These are phyloP conservation scores for Heteromurus nitidus DNA, from an alignment of 2,888 invertebrate species.

Conservation along the genomic window DNA sequence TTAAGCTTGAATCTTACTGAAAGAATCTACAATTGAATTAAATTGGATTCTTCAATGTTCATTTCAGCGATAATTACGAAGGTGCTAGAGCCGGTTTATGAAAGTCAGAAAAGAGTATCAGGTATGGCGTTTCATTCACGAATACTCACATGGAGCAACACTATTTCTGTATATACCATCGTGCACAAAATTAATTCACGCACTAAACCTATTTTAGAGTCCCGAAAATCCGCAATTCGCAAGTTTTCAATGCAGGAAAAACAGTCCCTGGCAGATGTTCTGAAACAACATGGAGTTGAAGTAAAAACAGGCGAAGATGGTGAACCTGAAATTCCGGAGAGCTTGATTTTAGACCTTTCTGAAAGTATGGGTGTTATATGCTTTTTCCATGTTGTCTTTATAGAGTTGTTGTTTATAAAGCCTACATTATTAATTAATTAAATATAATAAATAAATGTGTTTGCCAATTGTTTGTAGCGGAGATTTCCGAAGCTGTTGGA, in stretches of 20 bases:
- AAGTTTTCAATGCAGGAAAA: slow-evolving; percentile 1
- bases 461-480: too few species aligned
- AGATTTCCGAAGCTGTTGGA: slow-evolving; percentile 8
- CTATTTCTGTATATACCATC: too few species aligned
- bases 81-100: slow-evolving; percentile 20
- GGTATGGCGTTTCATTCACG: too few species aligned
- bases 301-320: slow-evolving; percentile 10
- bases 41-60: not conserved
- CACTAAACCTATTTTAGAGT: not conserved
- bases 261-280: not conserved
- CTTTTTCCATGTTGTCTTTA: too few species aligned
- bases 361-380: too few species aligned
- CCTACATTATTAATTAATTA: too few species aligned
- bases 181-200: too few species aligned
- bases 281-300: slow-evolving; percentile 1
- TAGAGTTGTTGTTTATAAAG: too few species aligned
- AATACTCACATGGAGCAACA: too few species aligned
- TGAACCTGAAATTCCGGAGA: slow-evolving; percentile 20
- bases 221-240: slow-evolving; percentile 1
- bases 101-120: slow-evolving; percentile 5
- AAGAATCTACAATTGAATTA: not conserved
- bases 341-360: slow-evolving; percentile 11
- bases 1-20: not conserved
- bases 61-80: not conserved
- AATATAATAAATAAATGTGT: not conserved